Conservation (phyloP, 2,888 invertebrate genomes). For the Saturnia pavonia region DNA sequence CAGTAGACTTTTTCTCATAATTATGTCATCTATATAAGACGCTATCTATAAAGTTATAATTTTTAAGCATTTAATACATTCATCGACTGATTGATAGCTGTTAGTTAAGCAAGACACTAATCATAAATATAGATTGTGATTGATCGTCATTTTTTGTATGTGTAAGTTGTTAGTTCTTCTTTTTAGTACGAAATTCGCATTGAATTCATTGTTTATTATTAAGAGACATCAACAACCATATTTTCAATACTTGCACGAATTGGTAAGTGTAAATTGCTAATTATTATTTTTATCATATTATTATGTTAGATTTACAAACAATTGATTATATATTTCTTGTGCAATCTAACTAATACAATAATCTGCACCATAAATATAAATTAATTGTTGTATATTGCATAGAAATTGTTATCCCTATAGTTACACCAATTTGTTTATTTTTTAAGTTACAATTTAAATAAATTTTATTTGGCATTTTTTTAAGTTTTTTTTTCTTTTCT, state of each 20-base stretch:
- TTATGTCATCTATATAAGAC: conserved; percentile 49
- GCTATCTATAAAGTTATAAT: conserved; percentile 55
- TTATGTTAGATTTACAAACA: conserved; percentile 35
- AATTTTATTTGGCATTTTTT: conserved; percentile 55
- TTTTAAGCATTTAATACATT: conserved; percentile 65
- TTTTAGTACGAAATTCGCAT: conserved; percentile 52
- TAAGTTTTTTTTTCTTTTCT: conserved; percentile 54
- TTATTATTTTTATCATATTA: conserved; percentile 42
- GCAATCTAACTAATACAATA: conserved; percentile 27
- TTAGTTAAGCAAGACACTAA: conserved; percentile 52
- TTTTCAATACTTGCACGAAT: conserved; percentile 56
- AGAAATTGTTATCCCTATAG: conserved; percentile 55
- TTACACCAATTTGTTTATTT: conserved; percentile 42
- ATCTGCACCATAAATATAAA: conserved; percentile 49
- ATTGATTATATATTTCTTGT: conserved; percentile 45
- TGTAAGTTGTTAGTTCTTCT: conserved; percentile 45
- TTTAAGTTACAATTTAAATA: conserved; percentile 55
- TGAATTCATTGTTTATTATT: conserved; percentile 50
- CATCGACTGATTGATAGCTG: conserved; percentile 68
- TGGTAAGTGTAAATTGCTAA: conserved; percentile 61
- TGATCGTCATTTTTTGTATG: conserved; percentile 45
- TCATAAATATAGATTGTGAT: conserved; percentile 41
- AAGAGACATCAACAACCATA: conserved; percentile 36
- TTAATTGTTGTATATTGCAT: conserved; percentile 41
- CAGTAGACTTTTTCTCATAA: conserved; percentile 59